A percentile compares a stretch with the other conserved stretches of the same genome.
phyloP scores from a whole-genome alignment of 2,888 invertebrate species.

The Urechis unicinctus region DNA sequence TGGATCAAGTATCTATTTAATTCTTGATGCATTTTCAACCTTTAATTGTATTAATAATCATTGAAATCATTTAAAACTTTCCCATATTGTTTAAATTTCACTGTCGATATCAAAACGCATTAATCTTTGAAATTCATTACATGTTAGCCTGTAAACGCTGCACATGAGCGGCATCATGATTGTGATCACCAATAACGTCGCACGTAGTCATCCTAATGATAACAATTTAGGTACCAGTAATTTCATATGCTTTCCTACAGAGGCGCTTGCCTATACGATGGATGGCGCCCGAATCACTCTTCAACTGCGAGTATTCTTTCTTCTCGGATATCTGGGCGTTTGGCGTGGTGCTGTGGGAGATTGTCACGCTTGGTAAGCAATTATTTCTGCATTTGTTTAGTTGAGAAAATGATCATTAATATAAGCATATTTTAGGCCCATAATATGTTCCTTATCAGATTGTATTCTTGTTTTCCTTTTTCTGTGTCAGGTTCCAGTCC shows the following conservation, averaged over 20 bases:
- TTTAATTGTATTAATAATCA: too few relatives aligned
- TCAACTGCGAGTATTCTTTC: conserved; percentile 86
- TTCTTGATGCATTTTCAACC: too few relatives aligned
- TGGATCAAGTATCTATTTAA: too few relatives aligned
- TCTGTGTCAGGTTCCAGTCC: conserved; percentile 89
- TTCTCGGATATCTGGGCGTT: conserved; percentile 96
- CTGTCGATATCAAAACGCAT: too few relatives aligned
- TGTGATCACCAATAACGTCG: too few relatives aligned
- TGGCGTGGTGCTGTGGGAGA: conserved; percentile 91
- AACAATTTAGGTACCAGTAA: too few relatives aligned
- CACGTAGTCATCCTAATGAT: too few relatives aligned
- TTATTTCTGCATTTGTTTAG: not conserved
- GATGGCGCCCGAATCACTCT: conserved; percentile 94
- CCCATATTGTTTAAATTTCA: too few relatives aligned
- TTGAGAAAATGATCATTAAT: not conserved
- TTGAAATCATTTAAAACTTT: too few relatives aligned
- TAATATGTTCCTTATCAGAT: conserved; percentile 2
- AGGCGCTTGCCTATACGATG: conserved; percentile 66
- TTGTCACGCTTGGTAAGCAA: conserved; percentile 68
- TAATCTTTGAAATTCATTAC: too few relatives aligned
- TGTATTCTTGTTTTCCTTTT: too few relatives aligned
- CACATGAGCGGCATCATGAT: not conserved
- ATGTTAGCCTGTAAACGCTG: not conserved
- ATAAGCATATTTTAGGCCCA: not conserved
- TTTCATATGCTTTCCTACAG: too few relatives aligned